Evolutionary conservation across 2,113 vertebrate species (phyloP).

Genomic region (Nothobranchius kuhntae): DNA sequence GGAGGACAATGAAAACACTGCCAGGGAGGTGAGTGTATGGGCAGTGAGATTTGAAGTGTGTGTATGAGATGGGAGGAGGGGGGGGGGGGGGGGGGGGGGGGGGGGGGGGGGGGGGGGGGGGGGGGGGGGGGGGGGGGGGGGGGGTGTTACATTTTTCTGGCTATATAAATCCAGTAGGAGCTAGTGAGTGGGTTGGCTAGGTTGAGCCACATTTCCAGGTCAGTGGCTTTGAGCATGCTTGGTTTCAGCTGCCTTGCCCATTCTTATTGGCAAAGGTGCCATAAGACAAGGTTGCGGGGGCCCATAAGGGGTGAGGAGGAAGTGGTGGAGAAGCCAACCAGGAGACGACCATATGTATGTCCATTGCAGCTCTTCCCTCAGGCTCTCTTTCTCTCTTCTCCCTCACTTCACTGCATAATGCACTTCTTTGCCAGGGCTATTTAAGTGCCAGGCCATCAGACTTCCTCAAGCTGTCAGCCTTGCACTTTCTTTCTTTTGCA

Average conservation of each 20-base stretch:
- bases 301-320: constrained; percentile 63
- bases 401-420: constrained; percentile 64
- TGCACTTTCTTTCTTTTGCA: constrained; percentile 16
- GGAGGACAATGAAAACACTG: constrained; percentile 54
- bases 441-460: constrained; percentile 63
- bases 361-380: constrained; percentile 56
- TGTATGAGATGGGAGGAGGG: not conserved
- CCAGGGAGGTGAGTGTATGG: constrained; percentile 42
- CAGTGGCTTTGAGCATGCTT: constrained; percentile 80
- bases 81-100: constrained; percentile 7
- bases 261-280: constrained; percentile 76
- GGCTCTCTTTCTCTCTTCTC: constrained; percentile 41
- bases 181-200: constrained; percentile 72
- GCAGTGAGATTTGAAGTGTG: constrained; percentile 32
- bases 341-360: constrained; percentile 74
- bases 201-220: constrained; percentile 78
- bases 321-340: constrained; percentile 58
- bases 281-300: constrained; percentile 62
- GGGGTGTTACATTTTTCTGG: constrained; percentile 47
- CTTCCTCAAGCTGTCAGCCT: constrained; percentile 72
- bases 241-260: constrained; percentile 77
- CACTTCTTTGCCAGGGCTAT: constrained; percentile 51
- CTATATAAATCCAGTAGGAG: constrained; percentile 63
- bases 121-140: not conserved
- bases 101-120: not conserved